Percentiles rank a stretch among this genome's conserved stretches.
These are phyloP conservation scores for Girardinus metallicus DNA, from an alignment of 2,797 vertebrate genomes.

Conservation along the genomic window DNA sequence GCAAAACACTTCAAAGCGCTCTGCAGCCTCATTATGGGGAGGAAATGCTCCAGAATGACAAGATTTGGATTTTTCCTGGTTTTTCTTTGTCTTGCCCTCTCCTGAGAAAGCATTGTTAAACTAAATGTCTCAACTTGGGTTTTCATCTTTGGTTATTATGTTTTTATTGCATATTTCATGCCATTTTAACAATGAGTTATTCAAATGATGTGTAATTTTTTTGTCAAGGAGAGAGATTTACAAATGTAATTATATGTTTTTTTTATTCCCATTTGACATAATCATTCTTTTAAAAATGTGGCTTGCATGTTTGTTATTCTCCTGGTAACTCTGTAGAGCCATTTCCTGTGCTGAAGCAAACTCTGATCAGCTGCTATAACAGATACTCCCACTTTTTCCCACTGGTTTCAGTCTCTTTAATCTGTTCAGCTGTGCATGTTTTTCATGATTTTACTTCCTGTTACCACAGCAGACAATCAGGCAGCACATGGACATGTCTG, in stretches of 20 bases:
- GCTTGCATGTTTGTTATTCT: constrained; percentile 46
- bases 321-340: constrained; percentile 17
- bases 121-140: constrained; percentile 37
- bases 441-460: constrained; percentile 34
- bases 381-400: constrained; percentile 11
- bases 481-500: constrained; percentile 22
- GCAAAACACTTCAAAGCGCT: constrained; percentile 69
- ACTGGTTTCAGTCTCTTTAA: constrained; percentile 1
- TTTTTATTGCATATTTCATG: constrained; percentile 18
- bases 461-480: constrained; percentile 40
- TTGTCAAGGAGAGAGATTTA: constrained; percentile 14
- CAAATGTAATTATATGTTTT: neutral
- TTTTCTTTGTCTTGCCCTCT: constrained; percentile 59
- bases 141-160: constrained; percentile 35
- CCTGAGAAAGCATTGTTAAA: constrained; percentile 72
- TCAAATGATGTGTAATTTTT: constrained; percentile 1
- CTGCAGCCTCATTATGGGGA: constrained; percentile 54
- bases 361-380: constrained; percentile 32
- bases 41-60: constrained; percentile 70
- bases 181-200: neutral
- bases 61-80: constrained; percentile 63
- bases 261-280: neutral
- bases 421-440: constrained; percentile 6
- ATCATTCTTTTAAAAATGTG: constrained; percentile 11
- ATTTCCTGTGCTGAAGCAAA: constrained; percentile 34